Base-by-base conservation (phyloP, 2,888 invertebrate genomes). In the Lithophane semibrunnea region DNA sequence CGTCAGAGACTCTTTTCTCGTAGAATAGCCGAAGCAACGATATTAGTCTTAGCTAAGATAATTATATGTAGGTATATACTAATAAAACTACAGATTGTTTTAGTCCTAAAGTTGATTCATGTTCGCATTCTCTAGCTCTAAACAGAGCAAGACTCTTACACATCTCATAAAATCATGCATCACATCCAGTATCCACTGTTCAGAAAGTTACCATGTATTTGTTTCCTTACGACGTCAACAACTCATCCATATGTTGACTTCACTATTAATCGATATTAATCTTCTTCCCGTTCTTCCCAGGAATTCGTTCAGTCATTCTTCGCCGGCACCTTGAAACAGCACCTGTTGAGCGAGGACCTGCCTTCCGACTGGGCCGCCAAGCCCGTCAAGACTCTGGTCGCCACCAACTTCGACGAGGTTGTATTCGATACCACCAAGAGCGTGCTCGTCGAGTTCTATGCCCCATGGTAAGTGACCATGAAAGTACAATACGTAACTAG, bases 361-460 rank as follows among this genome's bases (percentile, higher is more conserved):
- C 99, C 99, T 13, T 98, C 98, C 88, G 99, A 99, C 97, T 99
- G 99, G 99, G 98, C 99, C 95, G 98, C 98, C 93, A 97, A 98
- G 89, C 98, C 99, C 74, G 99, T 99, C 81, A 99, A 99, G 97
- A 95, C 95, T 67, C 97, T 99, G 78, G 99, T 99, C 75, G 98
- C 99, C 85, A 98, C 98, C 93, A 99, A 99, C 97, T 99, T 99
- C 95, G 99, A 99, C 90, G 98, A 98, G 88, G 98, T 99, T 88
- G 99, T 98, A 70, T 97, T 98, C 86, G 98, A 99, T 95, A 97
- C 97, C 90, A 97, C 95, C 88, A 99, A 99, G 97, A 98, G 98
- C 92, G 99, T 99, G 70, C 97, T 99, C 79, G 99, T 99, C 86
- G 99, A 99, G 97, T 99, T 99, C 97, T 99, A 99, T 96, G 99